Percentiles rank a stretch among this genome's conserved stretches.
Conservation (phyloP, 2,888 invertebrate species). For the Beris morrisii region DNA sequence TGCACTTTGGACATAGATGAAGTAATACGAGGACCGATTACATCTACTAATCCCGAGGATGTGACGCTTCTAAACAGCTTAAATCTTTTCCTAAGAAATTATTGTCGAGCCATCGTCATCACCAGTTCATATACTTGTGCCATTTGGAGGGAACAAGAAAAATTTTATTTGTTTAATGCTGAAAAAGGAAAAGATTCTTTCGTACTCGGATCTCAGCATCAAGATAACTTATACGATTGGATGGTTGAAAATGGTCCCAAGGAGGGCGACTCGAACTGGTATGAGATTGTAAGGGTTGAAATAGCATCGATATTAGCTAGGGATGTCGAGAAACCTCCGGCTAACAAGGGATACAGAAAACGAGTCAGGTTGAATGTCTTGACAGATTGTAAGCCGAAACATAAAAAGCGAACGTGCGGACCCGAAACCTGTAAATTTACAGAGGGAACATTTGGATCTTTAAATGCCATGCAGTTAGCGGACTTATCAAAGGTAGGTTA, state of each 20-base stretch:
- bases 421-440: not conserved
- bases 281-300: conserved; percentile 23
- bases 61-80: conserved; percentile 14
- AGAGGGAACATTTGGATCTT: not conserved
- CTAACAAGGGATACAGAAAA: not conserved
- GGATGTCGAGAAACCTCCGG: not conserved
- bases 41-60: conserved; percentile 28
- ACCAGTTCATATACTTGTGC: conserved; percentile 34
- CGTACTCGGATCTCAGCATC: conserved; percentile 7
- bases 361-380: not conserved
- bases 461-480: too few relatives aligned
- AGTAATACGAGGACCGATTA: conserved; percentile 38
- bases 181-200: not conserved
- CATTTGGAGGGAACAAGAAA: conserved; percentile 40
- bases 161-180: conserved; percentile 38
- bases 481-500: not conserved
- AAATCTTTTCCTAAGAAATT: conserved; percentile 18
- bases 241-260: not conserved
- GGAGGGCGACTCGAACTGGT: not conserved
- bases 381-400: too few relatives aligned
- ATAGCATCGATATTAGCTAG: conserved; percentile 1
- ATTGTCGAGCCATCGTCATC: conserved; percentile 34
- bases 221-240: conserved; percentile 13
- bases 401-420: not conserved
- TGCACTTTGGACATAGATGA: conserved; percentile 37